Evolutionary conservation across 2,113 vertebrate species (phyloP), one percentile per base, ranked within the genome.

Genomic region (Speoplatyrhinus poulsoni): DNA sequence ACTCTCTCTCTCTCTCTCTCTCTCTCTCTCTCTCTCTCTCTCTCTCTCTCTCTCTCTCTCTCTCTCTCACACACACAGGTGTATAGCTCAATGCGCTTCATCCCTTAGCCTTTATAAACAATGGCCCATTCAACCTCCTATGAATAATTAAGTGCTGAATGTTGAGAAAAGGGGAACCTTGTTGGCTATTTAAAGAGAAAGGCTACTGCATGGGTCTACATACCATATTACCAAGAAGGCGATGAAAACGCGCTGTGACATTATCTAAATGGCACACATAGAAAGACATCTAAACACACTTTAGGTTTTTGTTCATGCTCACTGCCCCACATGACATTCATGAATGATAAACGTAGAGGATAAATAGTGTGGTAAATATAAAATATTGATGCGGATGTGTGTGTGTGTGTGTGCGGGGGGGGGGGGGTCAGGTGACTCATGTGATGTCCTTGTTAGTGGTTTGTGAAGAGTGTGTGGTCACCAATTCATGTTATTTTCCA

Each of bases 261-360:
- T 88, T 90, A 90, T 88, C 86, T 79, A 86, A 90, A 89, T 87
- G 84, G 85, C 86, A 90, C 68, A 65, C 82, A 76, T 70, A 86
- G 75, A 86, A 82, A 80, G 75, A 71, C 10, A 60, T 58, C 68
- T 36, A 54, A 0, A 78, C 56, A 75, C 57, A 72, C 73, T 16
- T 26, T 26, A 26, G 1, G 26, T 26, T 26, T 65, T 62, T 16
- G 65, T 46, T 13, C 54, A 63, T 2, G n/a, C 71, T 61, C 64
- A 36, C 49, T 46, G 32, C 17, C 26, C 69, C 81, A 76, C 72
- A 58, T 85, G 81, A 73, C 87, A 76, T 65, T 79, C 77, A 86
- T 89, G 80, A 87, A 90, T 88, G 74, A 89, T 86, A 65, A 67
- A 88, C 62, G 65, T 78, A 76, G 80, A 72, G 77, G 83, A 85